Percentiles rank a stretch among this genome's conserved stretches.
phyloP scores from a whole-genome alignment of 2,797 vertebrate species.

The Tenualosa thibaudeaui region DNA sequence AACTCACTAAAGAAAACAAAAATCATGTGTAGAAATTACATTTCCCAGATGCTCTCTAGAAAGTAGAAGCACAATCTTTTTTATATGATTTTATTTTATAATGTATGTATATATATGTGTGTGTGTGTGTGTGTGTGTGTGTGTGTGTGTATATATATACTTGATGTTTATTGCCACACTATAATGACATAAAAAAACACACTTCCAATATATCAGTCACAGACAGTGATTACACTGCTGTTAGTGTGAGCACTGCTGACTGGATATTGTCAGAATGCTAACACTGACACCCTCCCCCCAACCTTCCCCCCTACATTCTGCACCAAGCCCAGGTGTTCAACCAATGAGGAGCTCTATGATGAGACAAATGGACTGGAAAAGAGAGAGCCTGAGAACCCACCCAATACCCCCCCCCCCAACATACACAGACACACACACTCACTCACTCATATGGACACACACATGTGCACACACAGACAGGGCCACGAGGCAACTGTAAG shows the following conservation, averaged over 20 bases:
- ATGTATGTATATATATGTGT: too few species aligned
- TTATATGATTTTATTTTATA: neutral
- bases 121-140: too few species aligned
- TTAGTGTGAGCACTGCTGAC: slow-evolving; percentile 33
- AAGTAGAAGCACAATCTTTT: neutral
- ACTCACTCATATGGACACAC: neutral
- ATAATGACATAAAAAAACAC: neutral
- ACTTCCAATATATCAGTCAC: neutral
- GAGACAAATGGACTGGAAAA: slow-evolving; percentile 73
- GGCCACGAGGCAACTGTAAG: slow-evolving; percentile 37
- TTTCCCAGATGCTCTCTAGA: neutral
- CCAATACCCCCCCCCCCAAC: neutral
- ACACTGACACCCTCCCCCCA: neutral
- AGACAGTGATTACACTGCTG: slow-evolving; percentile 18
- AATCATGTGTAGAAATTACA: neutral
- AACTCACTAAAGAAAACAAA: slow-evolving; percentile 75
- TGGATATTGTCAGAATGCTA: neutral
- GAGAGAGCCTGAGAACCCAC: slow-evolving; percentile 17
- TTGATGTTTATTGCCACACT: neutral
- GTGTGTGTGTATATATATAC: too few species aligned
- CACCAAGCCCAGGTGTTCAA: slow-evolving; percentile 28
- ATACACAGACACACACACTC: slow-evolving; percentile 17
- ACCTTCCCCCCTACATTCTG: neutral
- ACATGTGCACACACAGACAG: slow-evolving; percentile 15
- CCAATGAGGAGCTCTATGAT: slow-evolving; percentile 58